Evolutionary conservation across 2,113 vertebrate genomes (phyloP).

Genomic region (Paramormyrops kingsleyae): DNA sequence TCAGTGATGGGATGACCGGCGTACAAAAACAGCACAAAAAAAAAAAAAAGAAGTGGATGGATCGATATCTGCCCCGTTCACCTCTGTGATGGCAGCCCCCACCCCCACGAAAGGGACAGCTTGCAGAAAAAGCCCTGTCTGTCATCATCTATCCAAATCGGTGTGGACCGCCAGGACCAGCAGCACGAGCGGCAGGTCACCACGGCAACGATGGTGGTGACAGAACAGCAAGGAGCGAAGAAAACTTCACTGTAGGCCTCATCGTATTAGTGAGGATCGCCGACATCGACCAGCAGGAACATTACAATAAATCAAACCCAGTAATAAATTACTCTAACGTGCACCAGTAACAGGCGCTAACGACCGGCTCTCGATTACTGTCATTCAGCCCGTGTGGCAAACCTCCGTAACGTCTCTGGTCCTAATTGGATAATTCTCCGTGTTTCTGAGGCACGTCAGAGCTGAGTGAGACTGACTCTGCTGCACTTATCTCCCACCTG

Average conservation of each 20-base stretch:
- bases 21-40: constrained; percentile 59
- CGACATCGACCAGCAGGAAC: constrained; percentile 48
- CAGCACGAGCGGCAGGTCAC: constrained; percentile 50
- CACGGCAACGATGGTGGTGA: constrained; percentile 41
- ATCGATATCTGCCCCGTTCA: constrained; percentile 66
- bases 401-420: constrained; percentile 22
- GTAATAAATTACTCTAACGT: constrained; percentile 43
- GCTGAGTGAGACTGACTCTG: constrained; percentile 5
- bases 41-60: constrained; percentile 45
- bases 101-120: constrained; percentile 57
- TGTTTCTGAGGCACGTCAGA: constrained; percentile 1
- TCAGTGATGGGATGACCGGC: constrained; percentile 52
- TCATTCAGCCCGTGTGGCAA: constrained; percentile 28
- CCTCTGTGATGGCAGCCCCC: constrained; percentile 40
- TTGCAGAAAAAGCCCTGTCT: constrained; percentile 57
- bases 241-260: constrained; percentile 49
- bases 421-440: constrained; percentile 20
- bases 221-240: constrained; percentile 47
- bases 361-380: constrained; percentile 34
- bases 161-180: constrained; percentile 41
- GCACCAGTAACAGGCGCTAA: constrained; percentile 39
- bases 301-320: constrained; percentile 49
- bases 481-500: not conserved
- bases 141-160: constrained; percentile 60
- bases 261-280: constrained; percentile 45